phyloP scores from a whole-genome alignment of 2,113 vertebrate genomes.

The Oncorhynchus kisutch region DNA sequence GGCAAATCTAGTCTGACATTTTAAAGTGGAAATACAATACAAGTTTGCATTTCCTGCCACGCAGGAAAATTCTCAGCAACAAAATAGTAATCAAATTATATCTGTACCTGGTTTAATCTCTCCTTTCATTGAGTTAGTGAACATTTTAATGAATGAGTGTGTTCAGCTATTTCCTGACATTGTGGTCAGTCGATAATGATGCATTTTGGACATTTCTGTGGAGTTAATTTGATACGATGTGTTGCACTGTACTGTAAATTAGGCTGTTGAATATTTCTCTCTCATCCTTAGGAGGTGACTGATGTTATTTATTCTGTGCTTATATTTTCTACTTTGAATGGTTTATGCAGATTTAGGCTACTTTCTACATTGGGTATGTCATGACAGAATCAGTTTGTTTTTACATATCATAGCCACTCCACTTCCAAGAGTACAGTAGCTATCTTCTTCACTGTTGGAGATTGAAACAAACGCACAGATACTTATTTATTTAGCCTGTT shows the following conservation, averaged over 20 bases:
- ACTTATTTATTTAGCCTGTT: too few relatives aligned
- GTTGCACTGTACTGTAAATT: conserved; percentile 27
- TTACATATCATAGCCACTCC: too few relatives aligned
- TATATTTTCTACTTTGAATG: conserved; percentile 11
- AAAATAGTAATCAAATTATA: too few relatives aligned
- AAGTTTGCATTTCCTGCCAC: too few relatives aligned
- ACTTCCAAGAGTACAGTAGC: too few relatives aligned
- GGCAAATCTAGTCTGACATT: too few relatives aligned
- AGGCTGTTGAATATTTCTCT: conserved; percentile 35
- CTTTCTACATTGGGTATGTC: conserved; percentile 13
- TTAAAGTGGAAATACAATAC: too few relatives aligned
- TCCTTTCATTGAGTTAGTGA: neutral
- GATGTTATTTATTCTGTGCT: conserved; percentile 31
- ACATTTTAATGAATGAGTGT: neutral
- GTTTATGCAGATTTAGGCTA: neutral
- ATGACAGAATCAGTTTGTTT: conserved; percentile 28
- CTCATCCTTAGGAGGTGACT: conserved; percentile 29
- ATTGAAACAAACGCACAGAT: neutral
- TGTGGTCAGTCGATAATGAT: conserved; percentile 50
- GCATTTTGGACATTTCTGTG: neutral
- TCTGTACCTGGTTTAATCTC: neutral
- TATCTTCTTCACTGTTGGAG: neutral
- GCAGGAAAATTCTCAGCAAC: too few relatives aligned
- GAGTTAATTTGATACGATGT: conserved; percentile 35
- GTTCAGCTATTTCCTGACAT: conserved; percentile 28